Evolutionary conservation across 2,113 vertebrate species (phyloP).

Genomic region (Pyxicephalus adspersus): DNA sequence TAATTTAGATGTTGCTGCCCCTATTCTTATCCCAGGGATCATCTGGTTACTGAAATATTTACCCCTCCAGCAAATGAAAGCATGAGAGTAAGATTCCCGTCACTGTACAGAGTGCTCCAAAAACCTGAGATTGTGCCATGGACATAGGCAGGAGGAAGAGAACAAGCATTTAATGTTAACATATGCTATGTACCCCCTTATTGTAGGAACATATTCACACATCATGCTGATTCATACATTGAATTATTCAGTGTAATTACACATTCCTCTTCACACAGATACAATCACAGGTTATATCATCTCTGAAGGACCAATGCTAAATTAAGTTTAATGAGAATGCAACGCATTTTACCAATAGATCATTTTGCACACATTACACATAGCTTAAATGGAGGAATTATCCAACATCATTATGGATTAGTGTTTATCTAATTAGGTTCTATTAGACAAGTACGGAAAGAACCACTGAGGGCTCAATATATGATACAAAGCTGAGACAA

Average conservation of each 20-base stretch:
- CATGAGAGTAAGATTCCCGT: neutral
- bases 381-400: no score
- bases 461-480: no score
- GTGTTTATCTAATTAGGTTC: no score
- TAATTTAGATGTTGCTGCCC: constrained; percentile 1
- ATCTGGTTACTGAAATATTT: constrained; percentile 35
- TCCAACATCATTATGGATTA: no score
- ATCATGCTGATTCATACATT: neutral
- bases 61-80: constrained; percentile 14
- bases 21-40: constrained; percentile 37
- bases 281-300: neutral
- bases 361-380: no score
- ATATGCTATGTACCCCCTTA: neutral
- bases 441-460: no score
- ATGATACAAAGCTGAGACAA: no score
- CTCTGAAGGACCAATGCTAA: neutral
- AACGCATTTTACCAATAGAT: neutral
- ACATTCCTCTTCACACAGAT: neutral
- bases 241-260: constrained; percentile 29
- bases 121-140: neutral
- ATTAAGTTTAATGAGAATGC: neutral
- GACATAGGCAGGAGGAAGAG: neutral
- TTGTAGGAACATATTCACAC: neutral
- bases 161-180: neutral
- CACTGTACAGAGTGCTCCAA: constrained; percentile 6